Evolutionary conservation across 2,113 vertebrate genomes (phyloP).

Genomic region (Pedionomus torquatus): DNA sequence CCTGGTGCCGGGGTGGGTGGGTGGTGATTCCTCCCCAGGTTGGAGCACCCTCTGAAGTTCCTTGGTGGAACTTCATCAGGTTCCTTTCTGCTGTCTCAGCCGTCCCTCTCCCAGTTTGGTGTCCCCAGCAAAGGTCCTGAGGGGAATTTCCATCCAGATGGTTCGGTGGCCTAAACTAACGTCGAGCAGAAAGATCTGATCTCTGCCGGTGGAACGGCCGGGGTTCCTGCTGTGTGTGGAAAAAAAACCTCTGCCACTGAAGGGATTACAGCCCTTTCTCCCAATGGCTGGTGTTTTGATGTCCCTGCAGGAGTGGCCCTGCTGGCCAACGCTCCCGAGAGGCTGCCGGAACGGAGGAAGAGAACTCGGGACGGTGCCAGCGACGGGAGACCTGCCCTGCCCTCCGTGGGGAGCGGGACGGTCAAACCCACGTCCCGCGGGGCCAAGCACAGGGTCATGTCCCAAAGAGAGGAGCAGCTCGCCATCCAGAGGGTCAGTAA

Average conservation of each 20-base stretch:
- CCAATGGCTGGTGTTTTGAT: background rate
- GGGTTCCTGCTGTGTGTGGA: too few relatives aligned
- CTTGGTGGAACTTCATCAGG: too few relatives aligned
- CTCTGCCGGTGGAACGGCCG: background rate
- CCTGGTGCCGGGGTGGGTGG: too few relatives aligned
- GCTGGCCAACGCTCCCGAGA: conserved; percentile 90
- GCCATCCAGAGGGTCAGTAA: conserved; percentile 84
- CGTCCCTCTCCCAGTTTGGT: too few relatives aligned
- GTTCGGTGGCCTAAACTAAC: too few relatives aligned
- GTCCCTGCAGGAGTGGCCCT: conserved; percentile 85
- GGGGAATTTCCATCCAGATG: too few relatives aligned
- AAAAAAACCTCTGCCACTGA: fast-evolving
- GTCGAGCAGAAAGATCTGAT: background rate
- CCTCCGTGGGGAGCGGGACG: conserved; percentile 48
- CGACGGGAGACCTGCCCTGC: conserved; percentile 59
- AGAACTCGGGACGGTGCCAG: conserved; percentile 75
- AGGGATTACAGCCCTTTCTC: too few relatives aligned
- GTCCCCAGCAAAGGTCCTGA: too few relatives aligned
- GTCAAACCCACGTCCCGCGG: conserved; percentile 80
- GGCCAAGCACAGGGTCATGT: conserved; percentile 83
- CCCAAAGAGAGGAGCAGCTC: conserved; percentile 87
- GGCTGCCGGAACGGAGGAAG: conserved; percentile 82
- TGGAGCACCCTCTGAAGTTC: too few relatives aligned
- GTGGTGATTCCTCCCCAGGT: too few relatives aligned
- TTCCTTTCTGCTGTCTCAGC: too few relatives aligned